phyloP scores from a whole-genome alignment of 2,888 invertebrate genomes.

The Neria commutata region DNA sequence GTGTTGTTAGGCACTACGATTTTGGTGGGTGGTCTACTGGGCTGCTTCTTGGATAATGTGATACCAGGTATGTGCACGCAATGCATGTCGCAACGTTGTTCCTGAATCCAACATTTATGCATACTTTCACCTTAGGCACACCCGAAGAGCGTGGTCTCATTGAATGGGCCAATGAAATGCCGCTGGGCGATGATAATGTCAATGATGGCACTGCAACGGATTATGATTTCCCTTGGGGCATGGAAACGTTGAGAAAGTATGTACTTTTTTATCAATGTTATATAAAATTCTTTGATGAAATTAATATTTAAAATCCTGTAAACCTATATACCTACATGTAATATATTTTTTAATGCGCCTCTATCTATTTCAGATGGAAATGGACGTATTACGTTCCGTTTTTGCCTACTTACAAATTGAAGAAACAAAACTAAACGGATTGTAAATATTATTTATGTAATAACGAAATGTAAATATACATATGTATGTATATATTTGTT shows the following conservation, averaged over 20 bases:
- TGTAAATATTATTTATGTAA: too few species aligned
- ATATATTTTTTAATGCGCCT: not conserved
- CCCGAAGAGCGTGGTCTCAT: conserved; percentile 76
- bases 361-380: conserved; percentile 64
- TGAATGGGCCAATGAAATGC: conserved; percentile 76
- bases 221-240: conserved; percentile 76
- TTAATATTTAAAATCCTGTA: too few species aligned
- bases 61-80: conserved; percentile 69
- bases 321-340: not conserved
- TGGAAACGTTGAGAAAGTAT: conserved; percentile 69
- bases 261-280: not conserved
- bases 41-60: conserved; percentile 75
- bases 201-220: conserved; percentile 64
- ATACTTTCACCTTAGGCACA: conserved; percentile 70
- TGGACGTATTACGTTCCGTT: conserved; percentile 75
- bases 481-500: not conserved
- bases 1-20: conserved; percentile 81
- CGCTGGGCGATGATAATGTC: conserved; percentile 63
- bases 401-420: conserved; percentile 70
- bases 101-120: not conserved
- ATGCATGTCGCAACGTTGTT: not conserved
- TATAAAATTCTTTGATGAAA: not conserved
- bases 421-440: conserved; percentile 43
- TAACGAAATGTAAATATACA: not conserved
- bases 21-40: conserved; percentile 74